Evolutionary conservation across 30 jellyfish, hydroid and myxozoan species (phyloP).

Genomic region (Turritopsis rubra): DNA sequence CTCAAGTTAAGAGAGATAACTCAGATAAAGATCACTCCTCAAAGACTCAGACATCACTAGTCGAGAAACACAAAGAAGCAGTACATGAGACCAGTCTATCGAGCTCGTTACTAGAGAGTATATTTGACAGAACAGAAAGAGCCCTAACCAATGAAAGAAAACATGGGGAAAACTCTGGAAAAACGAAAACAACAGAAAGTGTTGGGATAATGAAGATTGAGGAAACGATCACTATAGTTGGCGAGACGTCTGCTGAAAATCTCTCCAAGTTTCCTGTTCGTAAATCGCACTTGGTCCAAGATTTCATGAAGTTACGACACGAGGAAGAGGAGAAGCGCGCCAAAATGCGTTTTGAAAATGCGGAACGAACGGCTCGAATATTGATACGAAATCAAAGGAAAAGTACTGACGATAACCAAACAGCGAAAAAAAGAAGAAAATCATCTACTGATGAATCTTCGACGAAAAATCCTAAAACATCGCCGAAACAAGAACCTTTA

Average conservation of each 20-base stretch:
- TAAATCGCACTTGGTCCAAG: conserved; percentile 4
- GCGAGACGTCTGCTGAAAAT: not conserved
- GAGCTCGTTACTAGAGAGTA: not conserved
- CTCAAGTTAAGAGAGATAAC: not conserved
- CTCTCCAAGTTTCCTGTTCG: not conserved
- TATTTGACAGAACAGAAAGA: not conserved
- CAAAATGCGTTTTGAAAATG: conserved; percentile 18
- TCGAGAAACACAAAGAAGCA: not conserved
- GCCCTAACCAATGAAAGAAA: not conserved
- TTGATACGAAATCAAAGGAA: conserved; percentile 32
- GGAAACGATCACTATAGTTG: not conserved
- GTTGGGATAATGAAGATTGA: not conserved
- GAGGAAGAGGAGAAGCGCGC: conserved; percentile 12
- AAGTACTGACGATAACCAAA: not conserved
- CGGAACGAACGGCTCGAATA: conserved; percentile 35
- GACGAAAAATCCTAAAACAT: not conserved
- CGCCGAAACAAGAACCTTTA: not conserved
- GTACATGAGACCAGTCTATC: not conserved
- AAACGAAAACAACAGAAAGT: not conserved
- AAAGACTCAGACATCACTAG: not conserved
- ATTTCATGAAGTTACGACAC: not conserved
- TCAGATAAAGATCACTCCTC: not conserved
- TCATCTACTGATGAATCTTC: conserved; percentile 22
- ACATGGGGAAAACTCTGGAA: not conserved
- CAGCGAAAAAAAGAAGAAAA: not conserved